phyloP scores from a whole-genome alignment of 2,797 vertebrate genomes.

The Falco novaeseelandiae region DNA sequence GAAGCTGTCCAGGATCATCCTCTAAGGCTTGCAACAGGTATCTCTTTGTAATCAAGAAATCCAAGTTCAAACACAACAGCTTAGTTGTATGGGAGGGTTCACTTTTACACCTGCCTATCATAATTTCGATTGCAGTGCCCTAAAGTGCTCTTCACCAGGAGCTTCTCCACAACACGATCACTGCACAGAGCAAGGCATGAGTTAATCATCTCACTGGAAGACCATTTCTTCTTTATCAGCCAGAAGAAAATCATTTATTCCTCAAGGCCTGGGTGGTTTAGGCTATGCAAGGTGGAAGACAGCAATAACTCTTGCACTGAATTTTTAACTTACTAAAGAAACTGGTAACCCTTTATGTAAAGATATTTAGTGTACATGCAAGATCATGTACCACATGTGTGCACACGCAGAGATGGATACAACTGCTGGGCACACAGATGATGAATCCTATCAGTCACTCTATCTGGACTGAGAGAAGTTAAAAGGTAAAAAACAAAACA shows the following conservation, averaged over 20 bases:
- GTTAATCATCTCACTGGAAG: background rate
- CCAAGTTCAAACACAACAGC: background rate
- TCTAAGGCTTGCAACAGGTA: background rate
- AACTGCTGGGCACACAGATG: background rate
- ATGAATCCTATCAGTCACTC: no score
- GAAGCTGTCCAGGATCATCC: background rate
- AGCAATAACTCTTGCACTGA: background rate
- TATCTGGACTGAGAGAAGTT: background rate
- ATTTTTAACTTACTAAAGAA: slow-evolving; percentile 2
- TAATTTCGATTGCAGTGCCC: background rate
- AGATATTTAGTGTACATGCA: background rate
- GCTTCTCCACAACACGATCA: background rate
- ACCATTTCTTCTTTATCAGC: background rate
- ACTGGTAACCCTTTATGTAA: background rate
- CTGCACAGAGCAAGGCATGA: background rate
- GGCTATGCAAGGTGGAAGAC: background rate
- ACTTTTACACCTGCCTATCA: background rate
- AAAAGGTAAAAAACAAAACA: background rate
- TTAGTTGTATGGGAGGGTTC: background rate
- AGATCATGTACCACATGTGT: background rate
- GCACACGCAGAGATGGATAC: background rate
- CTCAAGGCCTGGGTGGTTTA: background rate
- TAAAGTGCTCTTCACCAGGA: background rate
- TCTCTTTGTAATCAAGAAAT: background rate
- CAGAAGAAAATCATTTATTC: background rate